Evolutionary conservation across 2,113 vertebrate genomes (phyloP).

Genomic region (Sakesphorus luctuosus): DNA sequence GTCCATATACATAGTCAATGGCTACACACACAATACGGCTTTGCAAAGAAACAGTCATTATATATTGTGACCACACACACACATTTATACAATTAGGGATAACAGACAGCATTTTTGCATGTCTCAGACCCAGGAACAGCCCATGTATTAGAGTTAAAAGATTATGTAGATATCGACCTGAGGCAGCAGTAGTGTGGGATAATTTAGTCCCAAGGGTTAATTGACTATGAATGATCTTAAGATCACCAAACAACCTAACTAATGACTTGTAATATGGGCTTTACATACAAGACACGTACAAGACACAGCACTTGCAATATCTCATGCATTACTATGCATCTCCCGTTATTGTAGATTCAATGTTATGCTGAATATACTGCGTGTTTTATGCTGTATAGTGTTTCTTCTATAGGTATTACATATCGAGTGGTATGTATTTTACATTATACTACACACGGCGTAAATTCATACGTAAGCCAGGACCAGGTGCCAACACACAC

Average conservation of each 20-base stretch:
- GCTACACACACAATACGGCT: background rate
- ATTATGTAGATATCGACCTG: conserved; percentile 13
- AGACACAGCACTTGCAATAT: background rate
- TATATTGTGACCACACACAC: too few species aligned
- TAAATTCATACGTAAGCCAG: too few species aligned
- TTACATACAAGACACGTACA: background rate
- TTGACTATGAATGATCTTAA: conserved; percentile 57
- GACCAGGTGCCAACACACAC: background rate
- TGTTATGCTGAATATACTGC: fast-evolving
- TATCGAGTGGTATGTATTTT: background rate
- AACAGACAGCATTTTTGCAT: background rate
- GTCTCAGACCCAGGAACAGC: background rate
- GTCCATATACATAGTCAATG: too few species aligned
- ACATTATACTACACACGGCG: background rate
- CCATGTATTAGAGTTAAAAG: background rate
- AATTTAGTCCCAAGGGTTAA: conserved; percentile 65
- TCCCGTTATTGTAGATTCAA: background rate
- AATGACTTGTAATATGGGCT: background rate
- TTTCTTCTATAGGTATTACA: background rate
- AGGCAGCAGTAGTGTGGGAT: background rate
- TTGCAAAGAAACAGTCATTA: background rate
- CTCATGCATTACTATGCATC: too few species aligned
- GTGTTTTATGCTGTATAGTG: fast-evolving
- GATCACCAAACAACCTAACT: conserved; percentile 19
- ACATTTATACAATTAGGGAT: background rate